These are phyloP conservation scores for Chaetops frenatus DNA, from an alignment of 2,113 vertebrate species.

Conservation along the genomic window DNA sequence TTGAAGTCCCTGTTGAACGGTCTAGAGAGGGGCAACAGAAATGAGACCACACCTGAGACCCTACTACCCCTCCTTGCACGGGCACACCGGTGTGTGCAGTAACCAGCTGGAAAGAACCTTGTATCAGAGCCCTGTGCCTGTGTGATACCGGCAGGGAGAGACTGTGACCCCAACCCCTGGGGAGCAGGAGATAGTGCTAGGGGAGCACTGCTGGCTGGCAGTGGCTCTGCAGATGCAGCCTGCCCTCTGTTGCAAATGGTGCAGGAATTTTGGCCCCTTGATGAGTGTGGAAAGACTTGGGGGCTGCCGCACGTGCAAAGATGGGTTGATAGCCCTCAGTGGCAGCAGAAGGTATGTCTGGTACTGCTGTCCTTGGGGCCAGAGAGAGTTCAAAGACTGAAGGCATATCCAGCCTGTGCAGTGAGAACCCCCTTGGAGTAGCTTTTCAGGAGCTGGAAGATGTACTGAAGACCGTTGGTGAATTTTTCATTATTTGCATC, in stretches of 20 bases:
- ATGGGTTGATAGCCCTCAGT: background rate
- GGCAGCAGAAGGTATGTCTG: background rate
- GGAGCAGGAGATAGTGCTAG: accelerated
- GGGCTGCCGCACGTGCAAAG: background rate
- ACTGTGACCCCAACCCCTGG: too few relatives aligned
- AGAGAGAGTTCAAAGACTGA: background rate
- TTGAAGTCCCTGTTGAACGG: background rate
- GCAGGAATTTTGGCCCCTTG: background rate
- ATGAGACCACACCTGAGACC: background rate
- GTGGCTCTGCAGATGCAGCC: background rate
- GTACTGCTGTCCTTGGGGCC: background rate
- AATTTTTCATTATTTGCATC: background rate
- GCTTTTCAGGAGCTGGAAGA: background rate
- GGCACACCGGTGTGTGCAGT: background rate
- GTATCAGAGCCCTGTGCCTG: background rate
- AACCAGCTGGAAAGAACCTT: background rate
- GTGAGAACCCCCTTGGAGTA: background rate
- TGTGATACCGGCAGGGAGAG: background rate
- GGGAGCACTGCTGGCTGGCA: background rate
- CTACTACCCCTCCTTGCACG: background rate
- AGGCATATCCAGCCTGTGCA: background rate
- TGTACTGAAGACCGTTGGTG: background rate
- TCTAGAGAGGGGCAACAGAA: background rate
- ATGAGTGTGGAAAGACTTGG: background rate
- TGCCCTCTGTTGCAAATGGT: background rate